A percentile compares a stretch with the other conserved stretches of the same genome.
phyloP scores from a whole-genome alignment of 2,113 vertebrate genomes.

The Pongo abelii region DNA sequence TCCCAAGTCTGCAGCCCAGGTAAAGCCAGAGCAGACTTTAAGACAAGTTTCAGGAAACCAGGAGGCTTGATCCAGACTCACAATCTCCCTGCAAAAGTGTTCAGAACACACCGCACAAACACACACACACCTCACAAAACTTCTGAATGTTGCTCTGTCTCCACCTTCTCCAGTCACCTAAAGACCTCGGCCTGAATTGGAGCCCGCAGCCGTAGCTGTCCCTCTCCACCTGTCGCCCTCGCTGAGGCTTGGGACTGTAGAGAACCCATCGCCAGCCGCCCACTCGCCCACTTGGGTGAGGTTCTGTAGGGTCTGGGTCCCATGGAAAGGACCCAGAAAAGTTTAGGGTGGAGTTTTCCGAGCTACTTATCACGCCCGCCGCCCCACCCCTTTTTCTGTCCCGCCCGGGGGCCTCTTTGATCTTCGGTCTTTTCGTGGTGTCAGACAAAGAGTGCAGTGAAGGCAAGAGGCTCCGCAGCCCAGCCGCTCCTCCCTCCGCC shows the following conservation, averaged over 20 bases:
- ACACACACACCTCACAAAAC: no score
- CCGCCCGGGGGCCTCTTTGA: constrained; percentile 76
- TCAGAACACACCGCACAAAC: neutral
- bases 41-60: neutral
- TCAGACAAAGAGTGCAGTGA: constrained; percentile 76
- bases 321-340: neutral
- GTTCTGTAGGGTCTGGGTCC: neutral
- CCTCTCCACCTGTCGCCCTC: neutral
- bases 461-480: constrained; percentile 15
- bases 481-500: neutral
- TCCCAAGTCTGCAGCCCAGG: neutral
- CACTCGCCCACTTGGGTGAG: neutral
- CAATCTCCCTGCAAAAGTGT: neutral
- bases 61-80: neutral
- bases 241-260: neutral
- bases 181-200: neutral
- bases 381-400: constrained; percentile 34
- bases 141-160: rapidly evolving
- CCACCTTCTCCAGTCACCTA: neutral
- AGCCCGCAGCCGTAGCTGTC: neutral
- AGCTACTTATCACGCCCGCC: neutral
- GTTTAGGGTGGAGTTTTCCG: constrained; percentile 34
- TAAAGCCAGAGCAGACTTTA: neutral
- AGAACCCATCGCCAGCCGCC: neutral
- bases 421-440: constrained; percentile 63